Evolutionary conservation across 2,797 vertebrate species (phyloP), one percentile per base, ranked within the genome.

Genomic region (Hydrolagus colliei): DNA sequence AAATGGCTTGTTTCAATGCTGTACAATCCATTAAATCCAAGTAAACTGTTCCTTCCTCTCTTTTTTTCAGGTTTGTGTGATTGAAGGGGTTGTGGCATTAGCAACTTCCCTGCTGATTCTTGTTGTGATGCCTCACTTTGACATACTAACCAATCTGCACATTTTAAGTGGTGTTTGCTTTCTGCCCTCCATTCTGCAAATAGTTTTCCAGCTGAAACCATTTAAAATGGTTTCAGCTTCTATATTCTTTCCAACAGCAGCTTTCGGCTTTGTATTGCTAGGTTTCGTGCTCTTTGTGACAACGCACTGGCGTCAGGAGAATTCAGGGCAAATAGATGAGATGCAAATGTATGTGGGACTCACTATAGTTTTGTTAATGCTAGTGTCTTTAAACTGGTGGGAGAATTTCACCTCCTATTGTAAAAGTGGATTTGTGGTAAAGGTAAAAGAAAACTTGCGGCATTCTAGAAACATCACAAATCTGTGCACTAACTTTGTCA

Each of bases 311-410:
- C 32, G 16, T 10, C 32, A 12, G 32, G 27, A 68, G 9, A 32
- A 20, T 35, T 2, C n/a, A 20, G 5, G 90, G 91, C 80, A 16
- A 9, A 0, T 0, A 0, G 0, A 59, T 88, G 20, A 71, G 63
- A 88, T 87, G 65, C 94, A 76, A 20, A 0, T 86, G 0, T 94
- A 90, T n/a, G 75, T 95, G 35, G 93, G 16, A 52, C 6, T 94
- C 61, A 93, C 91, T n/a, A 91, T 95, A 82, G 86, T 94, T 7
- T 88, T 91, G 9, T 93, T 92, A 1, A 8, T 95, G 10, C 89
- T 95, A 0, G 78, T 95, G 67, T 95, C 95, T 0, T 41, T 95
- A 18, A 95, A 93, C 87, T 95, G 95, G 95, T 95, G 95, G 94
- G 95, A 95, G 90, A 95, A 95, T 87, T 89, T 41, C 94, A 41